Evolutionary conservation across 2,797 vertebrate genomes (phyloP).

Genomic region (Eleutherodactylus coqui): DNA sequence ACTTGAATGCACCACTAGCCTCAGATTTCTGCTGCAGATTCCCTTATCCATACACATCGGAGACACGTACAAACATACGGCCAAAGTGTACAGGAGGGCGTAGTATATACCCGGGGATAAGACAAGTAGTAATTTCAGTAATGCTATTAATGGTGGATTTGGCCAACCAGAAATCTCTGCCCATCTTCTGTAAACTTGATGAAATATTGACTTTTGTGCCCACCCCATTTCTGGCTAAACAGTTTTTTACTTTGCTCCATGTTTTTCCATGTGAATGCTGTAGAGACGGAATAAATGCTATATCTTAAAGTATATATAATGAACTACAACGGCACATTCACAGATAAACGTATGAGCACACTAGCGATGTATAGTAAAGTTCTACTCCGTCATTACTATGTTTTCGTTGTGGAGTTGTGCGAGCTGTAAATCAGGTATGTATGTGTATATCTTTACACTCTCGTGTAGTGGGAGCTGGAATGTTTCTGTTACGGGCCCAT

Average conservation of each 20-base stretch:
- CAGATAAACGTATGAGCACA: conserved; percentile 44
- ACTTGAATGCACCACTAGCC: too few species aligned
- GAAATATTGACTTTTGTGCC: background rate
- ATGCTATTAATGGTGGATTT: background rate
- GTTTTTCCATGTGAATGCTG: conserved; percentile 40
- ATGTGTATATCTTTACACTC: conserved; percentile 45
- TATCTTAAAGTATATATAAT: conserved; percentile 44
- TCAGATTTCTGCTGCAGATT: too few species aligned
- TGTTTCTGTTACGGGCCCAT: conserved; percentile 26
- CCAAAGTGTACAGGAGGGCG: background rate
- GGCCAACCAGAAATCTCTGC: background rate
- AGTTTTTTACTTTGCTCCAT: background rate
- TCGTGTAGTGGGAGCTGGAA: conserved; percentile 3
- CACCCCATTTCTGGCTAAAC: background rate
- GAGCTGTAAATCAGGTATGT: conserved; percentile 37
- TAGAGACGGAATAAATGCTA: conserved; percentile 39
- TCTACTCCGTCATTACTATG: conserved; percentile 39
- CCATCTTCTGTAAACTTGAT: background rate
- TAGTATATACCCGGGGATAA: background rate
- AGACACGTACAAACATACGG: too few species aligned
- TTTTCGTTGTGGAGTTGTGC: conserved; percentile 36
- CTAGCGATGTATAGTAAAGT: conserved; percentile 47
- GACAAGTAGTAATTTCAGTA: background rate
- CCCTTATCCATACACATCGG: too few species aligned
- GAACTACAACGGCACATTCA: conserved; percentile 38